Conservation (phyloP, 2,113 vertebrate genomes). For the Mellivora capensis region DNA sequence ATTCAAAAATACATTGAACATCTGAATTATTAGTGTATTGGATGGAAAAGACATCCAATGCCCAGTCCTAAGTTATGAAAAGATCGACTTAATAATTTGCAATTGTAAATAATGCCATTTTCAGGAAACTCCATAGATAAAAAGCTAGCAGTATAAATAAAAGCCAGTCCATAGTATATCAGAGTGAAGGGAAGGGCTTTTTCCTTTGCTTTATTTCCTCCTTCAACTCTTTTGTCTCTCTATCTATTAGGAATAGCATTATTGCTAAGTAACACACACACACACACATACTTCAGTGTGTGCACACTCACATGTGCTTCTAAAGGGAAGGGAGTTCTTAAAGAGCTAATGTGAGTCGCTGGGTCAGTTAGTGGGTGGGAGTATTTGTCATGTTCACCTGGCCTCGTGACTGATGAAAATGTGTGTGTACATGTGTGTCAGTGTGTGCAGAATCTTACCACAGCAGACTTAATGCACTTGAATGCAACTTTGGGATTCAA, state of each 20-base stretch:
- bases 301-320: not conserved
- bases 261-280: not conserved
- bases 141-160: not conserved
- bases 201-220: not conserved
- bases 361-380: not conserved
- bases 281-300: not conserved
- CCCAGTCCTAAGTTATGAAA: not conserved
- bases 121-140: constrained; percentile 5
- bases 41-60: not conserved
- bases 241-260: not conserved
- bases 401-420: not conserved
- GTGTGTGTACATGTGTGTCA: not conserved
- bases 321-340: not conserved
- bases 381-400: not conserved
- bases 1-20: not conserved
- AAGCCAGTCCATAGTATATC: not conserved
- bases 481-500: not conserved
- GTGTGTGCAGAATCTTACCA: not conserved
- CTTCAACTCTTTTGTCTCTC: not conserved
- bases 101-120: not conserved
- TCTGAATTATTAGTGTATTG: not conserved
- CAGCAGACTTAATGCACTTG: not conserved
- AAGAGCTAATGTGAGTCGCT: not conserved
- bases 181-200: not conserved
- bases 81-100: not conserved